phyloP scores from a whole-genome alignment of 2,797 vertebrate species.

The Gymnopithys bicolor region DNA sequence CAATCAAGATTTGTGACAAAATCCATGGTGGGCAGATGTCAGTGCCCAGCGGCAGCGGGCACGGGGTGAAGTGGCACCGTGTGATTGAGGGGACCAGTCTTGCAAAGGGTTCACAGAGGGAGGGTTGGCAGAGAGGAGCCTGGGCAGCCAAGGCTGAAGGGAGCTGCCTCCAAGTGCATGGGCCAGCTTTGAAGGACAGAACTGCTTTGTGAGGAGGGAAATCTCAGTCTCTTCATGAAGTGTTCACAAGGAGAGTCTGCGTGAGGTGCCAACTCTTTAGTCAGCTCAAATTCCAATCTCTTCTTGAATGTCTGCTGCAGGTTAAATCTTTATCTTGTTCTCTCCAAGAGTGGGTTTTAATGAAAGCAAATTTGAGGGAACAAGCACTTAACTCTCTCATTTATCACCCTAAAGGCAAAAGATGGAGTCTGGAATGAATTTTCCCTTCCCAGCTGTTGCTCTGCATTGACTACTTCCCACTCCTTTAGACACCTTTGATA shows the following conservation, averaged over 20 bases:
- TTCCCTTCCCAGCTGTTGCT: neutral
- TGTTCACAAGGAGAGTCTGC: accelerated
- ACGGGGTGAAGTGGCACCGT: neutral
- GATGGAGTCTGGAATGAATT: neutral
- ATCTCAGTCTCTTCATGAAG: neutral
- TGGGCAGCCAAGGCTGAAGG: neutral
- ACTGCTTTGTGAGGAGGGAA: neutral
- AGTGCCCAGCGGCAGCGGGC: neutral
- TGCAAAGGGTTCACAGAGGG: neutral
- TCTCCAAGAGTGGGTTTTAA: neutral
- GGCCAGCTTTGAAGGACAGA: neutral
- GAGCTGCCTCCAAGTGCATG: neutral
- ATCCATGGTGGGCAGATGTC: neutral
- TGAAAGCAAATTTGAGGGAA: neutral
- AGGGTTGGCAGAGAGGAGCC: neutral
- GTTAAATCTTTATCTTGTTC: neutral
- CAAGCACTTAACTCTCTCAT: neutral
- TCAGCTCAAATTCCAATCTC: neutral
- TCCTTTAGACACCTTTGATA: neutral
- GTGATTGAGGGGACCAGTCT: neutral
- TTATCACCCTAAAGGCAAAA: neutral
- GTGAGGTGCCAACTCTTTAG: neutral
- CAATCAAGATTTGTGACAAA: conserved; percentile 41
- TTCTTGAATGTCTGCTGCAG: neutral
- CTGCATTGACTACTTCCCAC: neutral